Evolutionary conservation across 2,797 vertebrate species (phyloP), one percentile per base, ranked within the genome.

Genomic region (Harpagifer antarcticus): DNA sequence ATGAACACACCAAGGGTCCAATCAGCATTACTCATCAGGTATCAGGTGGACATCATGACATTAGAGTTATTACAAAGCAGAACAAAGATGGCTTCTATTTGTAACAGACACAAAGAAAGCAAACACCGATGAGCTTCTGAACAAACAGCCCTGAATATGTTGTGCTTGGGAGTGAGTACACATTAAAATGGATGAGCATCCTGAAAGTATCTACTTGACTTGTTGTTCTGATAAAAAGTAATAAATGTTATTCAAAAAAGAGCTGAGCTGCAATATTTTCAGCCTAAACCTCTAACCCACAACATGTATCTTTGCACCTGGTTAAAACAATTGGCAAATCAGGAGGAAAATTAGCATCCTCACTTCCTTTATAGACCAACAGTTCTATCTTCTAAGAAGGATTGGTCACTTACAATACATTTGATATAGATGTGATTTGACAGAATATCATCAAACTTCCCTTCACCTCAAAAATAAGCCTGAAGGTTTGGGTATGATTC

Each of bases 401-500:
- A 80, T 50, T 65, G 86, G 88, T 88, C 81, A 89, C 84, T 91
- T 88, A 76, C 68, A 57, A 83, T 84, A 74, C 73, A 85, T 88
- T 68, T 86, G 87, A 89, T 87, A 74, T 86, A 85, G 89, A 89
- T 77, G 44, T 74, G 84, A 89, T 81, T 79, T 80, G 86, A 91
- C 90, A 90, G 89, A 88, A 86, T 80, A 86, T 81, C 81, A 91
- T 91, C 84, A 90, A 88, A 88, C 79, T 79, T 84, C 66, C 70
- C 37, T 70, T 81, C 10, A 20, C 85, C 79, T 86, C 74, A 74
- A 86, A 86, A 79, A 86, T 83, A 87, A 87, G 82, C 85, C 81
- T 75, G 68, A 88, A 88, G 84, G 74, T 81, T 89, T 84, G 79
- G 84, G 84, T 91, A 81, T 89, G 86, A 91, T 90, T 90, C 91